Evolutionary conservation across 2,797 vertebrate genomes (phyloP), one percentile per base, ranked within the genome.

Genomic region (Enteromius mattozi): DNA sequence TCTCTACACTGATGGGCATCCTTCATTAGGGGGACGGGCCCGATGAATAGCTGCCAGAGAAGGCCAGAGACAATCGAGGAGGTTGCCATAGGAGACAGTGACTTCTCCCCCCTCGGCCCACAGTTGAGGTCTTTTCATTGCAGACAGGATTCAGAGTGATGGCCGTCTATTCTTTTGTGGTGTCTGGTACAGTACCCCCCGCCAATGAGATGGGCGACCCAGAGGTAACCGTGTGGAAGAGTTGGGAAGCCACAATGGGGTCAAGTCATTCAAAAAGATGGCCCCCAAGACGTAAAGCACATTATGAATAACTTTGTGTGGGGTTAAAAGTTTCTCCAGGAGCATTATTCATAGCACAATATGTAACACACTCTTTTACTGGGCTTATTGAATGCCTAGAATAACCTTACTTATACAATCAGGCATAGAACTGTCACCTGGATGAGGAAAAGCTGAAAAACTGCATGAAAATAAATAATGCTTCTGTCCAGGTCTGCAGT

Each of bases 1-100:
- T 87, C 69, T 85, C 72, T 83, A 82, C 54, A 86, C 85, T 79
- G 83, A 87, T 74, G 83, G 84, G 84, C 88, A 86, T 90, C 88
- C 89, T 88, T 90, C 86, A 88, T 69, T 86, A 81, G 86, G 79
- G 86, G 88, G 86, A 91, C 91, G 90, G 89, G 89, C 87, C 87
- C 91, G 13, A 92, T 91, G 92, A 93, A 93, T 94, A 93, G 92
- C 92, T 93, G 91, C 86, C 89, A 92, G 65, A 51, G 91, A 86
- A 86, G 93, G 91, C 92, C 92, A 91, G 91, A 95, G 95, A 95
- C 94, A 94, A 95, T 94, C 91, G 86, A 85, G 92, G 93, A 85
- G 93, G 95, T 96, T 96, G 92, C 95, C 93, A 94, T 89, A 95
- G 88, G 95, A 93, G 93, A 95, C 93, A 91, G 92, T 94, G 92